Percentiles rank a stretch among this genome's conserved stretches.
Evolutionary conservation across 2,888 invertebrate genomes (phyloP).

Genomic region (Noctua pronuba): DNA sequence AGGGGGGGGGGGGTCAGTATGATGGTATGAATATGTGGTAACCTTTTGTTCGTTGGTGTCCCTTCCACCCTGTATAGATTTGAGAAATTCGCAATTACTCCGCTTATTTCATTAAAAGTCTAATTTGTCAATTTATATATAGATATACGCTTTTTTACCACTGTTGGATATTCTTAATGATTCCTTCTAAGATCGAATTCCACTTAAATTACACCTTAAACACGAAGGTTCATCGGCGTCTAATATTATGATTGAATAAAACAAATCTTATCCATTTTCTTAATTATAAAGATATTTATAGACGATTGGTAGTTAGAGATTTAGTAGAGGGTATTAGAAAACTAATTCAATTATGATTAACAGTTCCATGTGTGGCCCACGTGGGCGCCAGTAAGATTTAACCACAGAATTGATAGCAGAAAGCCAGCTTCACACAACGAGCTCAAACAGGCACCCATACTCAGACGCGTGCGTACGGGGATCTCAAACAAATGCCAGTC

Average conservation of each 20-base stretch:
- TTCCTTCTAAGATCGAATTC: not conserved
- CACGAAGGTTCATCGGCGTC: not conserved
- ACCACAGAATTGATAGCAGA: not conserved
- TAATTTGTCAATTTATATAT: too few relatives aligned
- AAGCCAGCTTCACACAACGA: not conserved
- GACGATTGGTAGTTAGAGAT: conserved; percentile 29
- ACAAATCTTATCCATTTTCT: not conserved
- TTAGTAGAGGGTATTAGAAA: conserved; percentile 33
- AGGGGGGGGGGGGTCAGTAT: too few relatives aligned
- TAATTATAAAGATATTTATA: conserved; percentile 25
- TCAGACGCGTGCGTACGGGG: not conserved
- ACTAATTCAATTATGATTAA: conserved; percentile 37
- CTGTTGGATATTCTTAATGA: too few relatives aligned
- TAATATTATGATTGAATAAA: not conserved
- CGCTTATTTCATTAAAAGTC: too few relatives aligned
- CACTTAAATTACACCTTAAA: not conserved
- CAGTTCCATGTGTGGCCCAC: conserved; percentile 7
- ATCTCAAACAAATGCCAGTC: not conserved
- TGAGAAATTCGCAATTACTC: too few relatives aligned
- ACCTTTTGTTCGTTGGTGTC: too few relatives aligned
- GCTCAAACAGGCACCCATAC: not conserved
- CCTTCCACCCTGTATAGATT: too few relatives aligned
- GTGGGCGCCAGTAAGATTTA: conserved; percentile 39
- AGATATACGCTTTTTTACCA: too few relatives aligned
- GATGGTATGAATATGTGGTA: too few relatives aligned